Evolutionary conservation across 2,797 vertebrate genomes (phyloP), one percentile per base, ranked within the genome.

Genomic region (Capromys pilorides): DNA sequence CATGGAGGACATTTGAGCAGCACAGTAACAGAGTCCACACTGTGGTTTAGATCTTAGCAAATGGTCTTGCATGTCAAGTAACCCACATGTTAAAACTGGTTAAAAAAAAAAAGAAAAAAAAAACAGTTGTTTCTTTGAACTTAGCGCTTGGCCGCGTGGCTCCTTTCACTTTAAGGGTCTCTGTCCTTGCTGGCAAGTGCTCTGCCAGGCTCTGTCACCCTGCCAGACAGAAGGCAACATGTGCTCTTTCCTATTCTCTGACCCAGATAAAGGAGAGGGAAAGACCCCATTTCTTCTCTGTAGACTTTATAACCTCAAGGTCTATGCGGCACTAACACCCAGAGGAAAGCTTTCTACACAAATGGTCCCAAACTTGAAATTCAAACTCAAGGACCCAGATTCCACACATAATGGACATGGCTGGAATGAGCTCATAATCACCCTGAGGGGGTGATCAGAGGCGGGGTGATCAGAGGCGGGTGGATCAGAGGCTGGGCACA

Each of bases 301-400:
- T 28, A 5, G 9, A 1, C n/a, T 89, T 73, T 21, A 81, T 62
- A 87, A 69, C 83, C 66, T 90, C 88, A 71, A 69, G 77, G 77
- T 71, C 93, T 31, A 61, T 82, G 83, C 61, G 83, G 69, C 69
- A 73, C 83, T 66, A 69, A 94, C 91, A 90, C 91, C 86, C 95
- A 67, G 64, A 67, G 91, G 78, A 92, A 75, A 87, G 66, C 64
- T 82, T 92, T 94, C 89, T 80, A 28, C 78, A 67, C 91, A 84
- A 92, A 87, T 45, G 91, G 59, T 85, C 24, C 93, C 77, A 67
- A 89, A 81, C 61, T 59, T 96, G 96, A 96, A 93, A 97, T 93
- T 93, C 82, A 92, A 96, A 95, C 93, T 78, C 87, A 49, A n/a
- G 87, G 85, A 93, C 69, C 81, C 91, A 95, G 95, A 97, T 95